phyloP scores from a whole-genome alignment of 2,888 invertebrate species.

The Eupithecia vulgata region DNA sequence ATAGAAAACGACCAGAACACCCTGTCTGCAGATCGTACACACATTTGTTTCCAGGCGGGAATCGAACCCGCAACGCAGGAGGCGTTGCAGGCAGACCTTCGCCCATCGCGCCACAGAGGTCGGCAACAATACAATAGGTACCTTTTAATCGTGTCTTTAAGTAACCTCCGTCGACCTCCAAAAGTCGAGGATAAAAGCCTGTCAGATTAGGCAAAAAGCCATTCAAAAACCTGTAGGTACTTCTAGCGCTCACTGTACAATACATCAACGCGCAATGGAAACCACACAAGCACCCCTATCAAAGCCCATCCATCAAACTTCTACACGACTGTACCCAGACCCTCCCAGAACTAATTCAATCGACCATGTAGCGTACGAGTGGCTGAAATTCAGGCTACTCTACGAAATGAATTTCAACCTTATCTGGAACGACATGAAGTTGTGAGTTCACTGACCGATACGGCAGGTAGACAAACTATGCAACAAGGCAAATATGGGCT shows the following conservation, averaged over 20 bases:
- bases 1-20: too few relatives aligned
- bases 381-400: constrained; percentile 15
- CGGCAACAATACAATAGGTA: too few relatives aligned
- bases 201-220: background rate
- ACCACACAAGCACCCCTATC: constrained; percentile 43
- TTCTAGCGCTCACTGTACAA: background rate
- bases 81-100: too few relatives aligned
- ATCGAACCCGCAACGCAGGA: too few relatives aligned
- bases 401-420: constrained; percentile 11
- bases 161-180: too few relatives aligned
- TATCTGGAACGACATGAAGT: constrained; percentile 4
- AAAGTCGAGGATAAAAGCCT: background rate
- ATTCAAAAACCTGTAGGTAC: background rate
- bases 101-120: too few relatives aligned
- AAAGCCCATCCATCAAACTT: constrained; percentile 52
- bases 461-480: constrained; percentile 11
- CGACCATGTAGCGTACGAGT: constrained; percentile 45
- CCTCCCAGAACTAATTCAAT: constrained; percentile 53
- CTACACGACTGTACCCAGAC: constrained; percentile 42
- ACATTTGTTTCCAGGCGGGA: too few relatives aligned
- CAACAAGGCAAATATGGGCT: constrained; percentile 14
- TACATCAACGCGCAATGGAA: constrained; percentile 20
- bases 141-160: too few relatives aligned
- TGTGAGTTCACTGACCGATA: constrained; percentile 13
- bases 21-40: too few relatives aligned